Percentiles rank a stretch among this genome's conserved stretches.
Evolutionary conservation across 2,888 invertebrate species (phyloP).

Genomic region (Chromoteleia sp.): DNA sequence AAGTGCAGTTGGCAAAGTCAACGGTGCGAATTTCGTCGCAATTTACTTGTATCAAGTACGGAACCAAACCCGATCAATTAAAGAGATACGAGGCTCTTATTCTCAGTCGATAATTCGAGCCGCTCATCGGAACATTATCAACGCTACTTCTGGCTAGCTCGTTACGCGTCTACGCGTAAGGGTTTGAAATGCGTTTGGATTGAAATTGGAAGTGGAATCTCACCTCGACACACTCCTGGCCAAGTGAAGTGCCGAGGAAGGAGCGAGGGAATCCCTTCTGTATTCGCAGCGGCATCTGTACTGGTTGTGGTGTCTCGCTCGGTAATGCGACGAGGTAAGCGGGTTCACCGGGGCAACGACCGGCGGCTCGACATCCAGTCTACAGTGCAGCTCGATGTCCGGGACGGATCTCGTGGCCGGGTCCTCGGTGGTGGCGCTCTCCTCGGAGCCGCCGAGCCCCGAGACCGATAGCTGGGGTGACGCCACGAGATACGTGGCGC

Average conservation of each 20-base stretch:
- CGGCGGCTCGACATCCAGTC: conserved; percentile 85
- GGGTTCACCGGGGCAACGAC: conserved; percentile 68
- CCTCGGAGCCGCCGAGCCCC: conserved; percentile 91
- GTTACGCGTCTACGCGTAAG: no score
- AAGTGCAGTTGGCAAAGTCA: conserved; percentile 19
- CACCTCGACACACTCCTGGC: conserved; percentile 92
- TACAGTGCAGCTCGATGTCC: conserved; percentile 92
- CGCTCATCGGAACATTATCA: conserved; percentile 30
- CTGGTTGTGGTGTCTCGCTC: conserved; percentile 75
- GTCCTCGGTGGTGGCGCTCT: conserved; percentile 89
- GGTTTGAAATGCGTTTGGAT: neutral
- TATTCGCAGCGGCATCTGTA: conserved; percentile 89
- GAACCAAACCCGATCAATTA: conserved; percentile 28
- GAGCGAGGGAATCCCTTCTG: conserved; percentile 92
- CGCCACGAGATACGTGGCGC: conserved; percentile 91
- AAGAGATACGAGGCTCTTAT: conserved; percentile 1
- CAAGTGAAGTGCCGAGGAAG: conserved; percentile 90
- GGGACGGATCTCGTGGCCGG: conserved; percentile 91
- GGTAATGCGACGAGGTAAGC: conserved; percentile 70
- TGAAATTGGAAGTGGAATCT: neutral
- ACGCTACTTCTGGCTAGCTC: neutral
- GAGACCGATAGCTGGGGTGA: conserved; percentile 89
- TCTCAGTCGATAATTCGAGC: conserved; percentile 16
- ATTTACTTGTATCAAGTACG: neutral
- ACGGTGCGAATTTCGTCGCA: neutral